These are phyloP conservation scores for Reticulitermes speratus DNA, from an alignment of 1,140 invertebrate genomes.

Conservation along the genomic window DNA sequence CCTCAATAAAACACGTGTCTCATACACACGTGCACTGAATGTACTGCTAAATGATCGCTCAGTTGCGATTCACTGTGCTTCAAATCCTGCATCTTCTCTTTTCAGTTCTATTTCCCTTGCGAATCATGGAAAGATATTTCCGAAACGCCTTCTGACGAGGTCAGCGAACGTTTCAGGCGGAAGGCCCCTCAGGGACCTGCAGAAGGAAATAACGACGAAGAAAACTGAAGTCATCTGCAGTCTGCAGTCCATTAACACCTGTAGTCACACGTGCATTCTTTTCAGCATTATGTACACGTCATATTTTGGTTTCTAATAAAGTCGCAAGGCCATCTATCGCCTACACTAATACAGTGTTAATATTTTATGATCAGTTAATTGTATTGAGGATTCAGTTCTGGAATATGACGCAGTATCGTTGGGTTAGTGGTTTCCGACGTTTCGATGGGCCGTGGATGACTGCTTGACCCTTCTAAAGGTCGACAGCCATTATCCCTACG, in stretches of 20 bases:
- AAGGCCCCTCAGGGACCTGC: neutral
- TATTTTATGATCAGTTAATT: neutral
- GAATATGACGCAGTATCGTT: too few relatives aligned
- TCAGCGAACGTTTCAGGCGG: neutral
- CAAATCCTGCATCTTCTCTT: neutral
- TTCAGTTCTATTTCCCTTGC: neutral
- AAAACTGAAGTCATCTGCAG: neutral
- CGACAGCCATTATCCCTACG: too few relatives aligned
- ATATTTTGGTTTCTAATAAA: conserved; percentile 15
- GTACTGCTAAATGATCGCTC: too few relatives aligned
- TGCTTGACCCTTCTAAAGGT: too few relatives aligned
- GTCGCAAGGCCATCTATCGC: neutral
- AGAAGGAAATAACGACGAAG: neutral
- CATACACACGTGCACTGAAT: too few relatives aligned
- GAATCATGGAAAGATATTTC: neutral
- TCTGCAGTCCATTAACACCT: too few relatives aligned
- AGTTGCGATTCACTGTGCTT: too few relatives aligned
- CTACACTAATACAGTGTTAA: neutral
- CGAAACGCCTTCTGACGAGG: neutral
- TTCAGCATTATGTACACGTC: neutral
- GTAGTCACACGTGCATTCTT: neutral
- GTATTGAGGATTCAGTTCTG: too few relatives aligned
- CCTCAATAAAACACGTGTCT: too few relatives aligned
- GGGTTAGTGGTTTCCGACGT: too few relatives aligned
- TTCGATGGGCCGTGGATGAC: too few relatives aligned